These are phyloP conservation scores for Fratercula arctica DNA, from an alignment of 2,797 vertebrate genomes.

Conservation along the genomic window DNA sequence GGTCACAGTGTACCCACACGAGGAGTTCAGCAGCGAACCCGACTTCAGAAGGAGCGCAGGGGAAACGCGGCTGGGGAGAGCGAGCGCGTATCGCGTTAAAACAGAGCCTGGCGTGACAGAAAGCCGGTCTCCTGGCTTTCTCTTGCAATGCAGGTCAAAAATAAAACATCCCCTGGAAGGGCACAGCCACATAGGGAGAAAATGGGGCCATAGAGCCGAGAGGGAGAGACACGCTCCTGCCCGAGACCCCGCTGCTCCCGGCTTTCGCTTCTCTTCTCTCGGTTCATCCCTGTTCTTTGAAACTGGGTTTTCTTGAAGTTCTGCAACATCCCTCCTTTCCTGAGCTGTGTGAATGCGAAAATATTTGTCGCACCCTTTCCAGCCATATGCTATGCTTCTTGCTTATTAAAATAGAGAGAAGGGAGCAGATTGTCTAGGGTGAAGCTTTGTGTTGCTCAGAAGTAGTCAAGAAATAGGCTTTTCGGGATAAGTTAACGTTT, in stretches of 20 bases:
- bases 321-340: not conserved
- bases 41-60: conserved; percentile 30
- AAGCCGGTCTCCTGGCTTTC: not conserved
- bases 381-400: not conserved
- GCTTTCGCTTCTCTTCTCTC: not conserved
- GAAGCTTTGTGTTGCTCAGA: not conserved
- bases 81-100: not conserved
- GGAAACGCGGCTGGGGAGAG: conserved; percentile 32
- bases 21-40: conserved; percentile 43
- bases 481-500: conserved; percentile 40
- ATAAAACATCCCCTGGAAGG: not conserved
- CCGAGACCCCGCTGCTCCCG: accelerated
- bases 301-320: not conserved
- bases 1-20: conserved; percentile 63
- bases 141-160: not conserved
- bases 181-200: not conserved
- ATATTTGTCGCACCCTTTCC: not conserved
- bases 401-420: conserved; percentile 40
- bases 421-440: not conserved
- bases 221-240: not conserved
- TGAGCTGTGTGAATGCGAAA: not conserved
- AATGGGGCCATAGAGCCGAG: not conserved
- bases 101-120: not conserved
- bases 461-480: not conserved
- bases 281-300: not conserved